Conservation (phyloP, 2,888 invertebrate species). For the Drosophila pseudotakahashii region DNA sequence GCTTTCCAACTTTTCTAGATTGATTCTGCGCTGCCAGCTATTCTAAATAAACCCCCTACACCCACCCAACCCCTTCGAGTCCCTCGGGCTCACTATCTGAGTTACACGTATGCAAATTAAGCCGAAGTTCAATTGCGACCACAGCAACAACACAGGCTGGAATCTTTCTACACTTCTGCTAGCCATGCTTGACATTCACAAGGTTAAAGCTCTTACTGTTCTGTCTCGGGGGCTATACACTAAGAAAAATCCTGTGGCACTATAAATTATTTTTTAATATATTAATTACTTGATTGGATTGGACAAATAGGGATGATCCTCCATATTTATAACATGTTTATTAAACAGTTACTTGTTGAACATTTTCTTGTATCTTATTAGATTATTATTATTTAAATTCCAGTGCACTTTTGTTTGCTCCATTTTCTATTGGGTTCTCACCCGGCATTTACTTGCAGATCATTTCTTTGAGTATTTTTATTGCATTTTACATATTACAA, state of each 20-base stretch:
- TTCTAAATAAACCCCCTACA: not conserved
- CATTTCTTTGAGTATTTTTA: constrained; percentile 24
- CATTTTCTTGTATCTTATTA: no score
- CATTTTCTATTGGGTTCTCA: constrained; percentile 4
- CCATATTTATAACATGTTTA: no score
- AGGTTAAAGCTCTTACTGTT: constrained; percentile 51
- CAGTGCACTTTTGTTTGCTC: not conserved
- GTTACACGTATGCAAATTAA: constrained; percentile 53
- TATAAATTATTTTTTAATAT: no score
- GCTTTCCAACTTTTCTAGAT: constrained; percentile 26
- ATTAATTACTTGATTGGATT: no score
- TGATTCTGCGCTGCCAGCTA: constrained; percentile 22
- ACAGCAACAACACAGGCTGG: constrained; percentile 19
- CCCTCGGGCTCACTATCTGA: not conserved
- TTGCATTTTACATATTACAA: constrained; percentile 39
- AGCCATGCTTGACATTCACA: constrained; percentile 66
- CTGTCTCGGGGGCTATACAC: constrained; percentile 4
- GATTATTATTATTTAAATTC: no score
- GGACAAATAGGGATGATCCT: no score
- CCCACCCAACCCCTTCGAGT: not conserved
- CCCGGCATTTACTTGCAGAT: constrained; percentile 32
- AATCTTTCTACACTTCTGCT: constrained; percentile 11
- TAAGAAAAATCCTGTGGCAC: not conserved
- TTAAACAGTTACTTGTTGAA: no score
- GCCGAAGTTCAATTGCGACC: constrained; percentile 51